These are phyloP conservation scores for Argyrosomus japonicus DNA, from an alignment of 2,113 vertebrate species.

Conservation along the genomic window DNA sequence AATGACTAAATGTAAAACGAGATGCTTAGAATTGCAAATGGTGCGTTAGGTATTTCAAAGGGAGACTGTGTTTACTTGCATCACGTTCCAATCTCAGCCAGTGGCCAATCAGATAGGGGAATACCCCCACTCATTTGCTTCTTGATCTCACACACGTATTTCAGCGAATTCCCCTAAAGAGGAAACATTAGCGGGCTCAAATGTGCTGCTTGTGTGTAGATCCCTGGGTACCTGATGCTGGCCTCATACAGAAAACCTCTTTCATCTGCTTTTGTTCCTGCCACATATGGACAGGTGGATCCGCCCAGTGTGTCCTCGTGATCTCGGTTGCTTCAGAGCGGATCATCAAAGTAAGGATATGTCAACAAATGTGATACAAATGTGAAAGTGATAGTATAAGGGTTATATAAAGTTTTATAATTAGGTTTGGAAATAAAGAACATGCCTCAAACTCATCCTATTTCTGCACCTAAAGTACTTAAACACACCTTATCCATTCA, in stretches of 20 bases:
- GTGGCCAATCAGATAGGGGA: conserved; percentile 74
- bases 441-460: no score
- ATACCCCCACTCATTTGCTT: conserved; percentile 51
- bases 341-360: conserved; percentile 53
- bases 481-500: no score
- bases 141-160: conserved; percentile 39
- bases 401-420: no score
- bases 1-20: conserved; percentile 45
- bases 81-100: conserved; percentile 73
- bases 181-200: conserved; percentile 72
- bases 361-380: conserved; percentile 37
- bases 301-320: conserved; percentile 27
- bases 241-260: conserved; percentile 60
- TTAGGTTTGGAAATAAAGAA: no score
- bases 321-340: conserved; percentile 31
- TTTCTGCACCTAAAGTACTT: no score
- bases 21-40: conserved; percentile 82
- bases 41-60: conserved; percentile 76
- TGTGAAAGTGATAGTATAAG: not conserved
- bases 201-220: conserved; percentile 58
- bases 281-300: conserved; percentile 41
- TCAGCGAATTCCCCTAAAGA: conserved; percentile 41
- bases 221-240: conserved; percentile 60
- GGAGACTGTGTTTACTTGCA: conserved; percentile 68
- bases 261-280: conserved; percentile 66